These are phyloP conservation scores for Tipula confusa DNA, from an alignment of 2,888 invertebrate species.

Conservation along the genomic window DNA sequence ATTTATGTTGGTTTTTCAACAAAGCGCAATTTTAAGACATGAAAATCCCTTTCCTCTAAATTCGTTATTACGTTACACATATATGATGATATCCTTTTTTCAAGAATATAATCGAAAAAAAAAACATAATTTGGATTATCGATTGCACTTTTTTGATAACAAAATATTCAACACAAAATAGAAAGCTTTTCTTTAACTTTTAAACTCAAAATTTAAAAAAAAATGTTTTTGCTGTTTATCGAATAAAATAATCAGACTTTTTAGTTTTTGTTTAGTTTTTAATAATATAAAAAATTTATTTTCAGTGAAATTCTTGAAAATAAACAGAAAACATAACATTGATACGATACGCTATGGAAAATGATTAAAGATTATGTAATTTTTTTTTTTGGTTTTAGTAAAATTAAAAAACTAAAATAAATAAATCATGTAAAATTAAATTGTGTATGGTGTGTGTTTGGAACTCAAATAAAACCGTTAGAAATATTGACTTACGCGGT, in stretches of 20 bases:
- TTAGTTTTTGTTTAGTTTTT: neutral
- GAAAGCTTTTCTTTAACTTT: neutral
- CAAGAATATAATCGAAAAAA: neutral
- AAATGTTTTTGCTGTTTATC: neutral
- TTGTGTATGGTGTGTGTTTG: neutral
- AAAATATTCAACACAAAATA: neutral
- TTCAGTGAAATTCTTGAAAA: neutral
- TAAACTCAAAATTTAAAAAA: neutral
- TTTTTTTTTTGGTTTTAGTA: too few relatives aligned
- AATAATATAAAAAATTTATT: neutral
- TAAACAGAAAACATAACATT: neutral
- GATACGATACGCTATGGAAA: neutral
- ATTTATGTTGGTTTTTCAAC: constrained; percentile 15
- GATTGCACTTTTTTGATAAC: neutral
- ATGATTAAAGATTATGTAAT: too few relatives aligned
- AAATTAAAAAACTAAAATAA: neutral
- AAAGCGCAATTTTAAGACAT: neutral
- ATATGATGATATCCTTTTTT: too few relatives aligned
- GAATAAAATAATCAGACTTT: neutral
- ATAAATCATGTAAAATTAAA: neutral
- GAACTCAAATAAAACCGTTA: neutral
- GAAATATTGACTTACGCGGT: neutral
- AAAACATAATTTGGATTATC: neutral
- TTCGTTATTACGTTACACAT: neutral
- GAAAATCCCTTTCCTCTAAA: neutral